Evolutionary conservation across 2,797 vertebrate species (phyloP), one percentile per base, ranked within the genome.

Genomic region (Gymnoscopelus microlampas): DNA sequence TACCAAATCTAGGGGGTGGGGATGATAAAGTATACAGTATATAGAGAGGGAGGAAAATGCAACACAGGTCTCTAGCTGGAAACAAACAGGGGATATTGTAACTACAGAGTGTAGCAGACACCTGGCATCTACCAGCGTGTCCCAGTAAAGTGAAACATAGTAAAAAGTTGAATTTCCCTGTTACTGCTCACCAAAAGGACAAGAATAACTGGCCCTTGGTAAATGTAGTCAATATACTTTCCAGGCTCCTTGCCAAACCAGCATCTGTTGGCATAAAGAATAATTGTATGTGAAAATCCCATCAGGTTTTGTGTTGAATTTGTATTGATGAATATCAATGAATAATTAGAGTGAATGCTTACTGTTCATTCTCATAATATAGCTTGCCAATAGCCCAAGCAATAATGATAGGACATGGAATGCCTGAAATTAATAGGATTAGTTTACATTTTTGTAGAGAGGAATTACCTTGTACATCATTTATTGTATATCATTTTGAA

Each of bases 201-300:
- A 4, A 99, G 95, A 83, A 99, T 98, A 71, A 99, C 96, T 23
- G 98, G 98, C 35, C 97, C 98, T 89, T 99, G 98, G 78, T 98
- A 98, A 83, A 99, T 98, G 83, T 98, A 99, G 91, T 99, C 98
- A 19, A 99, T 95, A 0, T 98, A 96, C 85, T 98, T 97, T 0
- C 97, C 97, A 0, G 97, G 96, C 64, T 97, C 96, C 89, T 98
- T 98, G 74, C 97, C 98, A 91, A 99, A 98, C 98, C 98, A 99
- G 89, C 98, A 99, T 80, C 98, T 99, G 89, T 69, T 59, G 57
- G 84, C 53, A 76, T n/a, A 54, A 19, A 44, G 57, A 47, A 73
- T 57, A 0, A 75, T 49, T 66, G 3, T 63, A 68, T 60, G 48
- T 76, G 12, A 66, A 23, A 2, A 26, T 15, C n/a, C 13, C 13